A percentile compares a stretch with the other conserved stretches of the same genome.
phyloP scores from a whole-genome alignment of 2,113 vertebrate species.

The sheep (Ovis aries) region DNA sequence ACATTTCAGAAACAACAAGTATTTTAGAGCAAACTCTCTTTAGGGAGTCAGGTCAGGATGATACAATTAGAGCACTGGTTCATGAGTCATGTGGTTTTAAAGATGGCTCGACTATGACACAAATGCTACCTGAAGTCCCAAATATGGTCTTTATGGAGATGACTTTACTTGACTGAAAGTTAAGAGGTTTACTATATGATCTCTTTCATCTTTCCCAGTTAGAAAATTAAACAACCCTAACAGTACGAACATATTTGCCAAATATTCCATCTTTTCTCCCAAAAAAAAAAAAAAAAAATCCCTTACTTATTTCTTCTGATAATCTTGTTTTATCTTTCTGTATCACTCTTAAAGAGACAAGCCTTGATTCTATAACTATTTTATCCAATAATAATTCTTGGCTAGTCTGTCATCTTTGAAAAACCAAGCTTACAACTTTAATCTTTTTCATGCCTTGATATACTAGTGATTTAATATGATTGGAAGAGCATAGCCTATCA shows the following conservation, averaged over 20 bases:
- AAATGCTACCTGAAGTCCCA: constrained; percentile 1
- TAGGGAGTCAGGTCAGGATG: neutral
- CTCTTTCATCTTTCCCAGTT: neutral
- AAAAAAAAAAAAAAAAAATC: neutral
- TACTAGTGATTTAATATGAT: neutral
- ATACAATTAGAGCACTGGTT: neutral
- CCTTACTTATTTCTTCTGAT: neutral
- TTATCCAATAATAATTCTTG: neutral
- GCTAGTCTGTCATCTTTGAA: neutral
- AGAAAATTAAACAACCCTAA: neutral
- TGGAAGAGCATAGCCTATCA: neutral
- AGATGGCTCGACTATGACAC: neutral
- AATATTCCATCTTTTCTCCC: neutral
- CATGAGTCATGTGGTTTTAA: neutral
- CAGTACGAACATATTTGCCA: neutral
- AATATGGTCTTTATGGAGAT: neutral
- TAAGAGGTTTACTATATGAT: neutral
- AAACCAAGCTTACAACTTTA: neutral
- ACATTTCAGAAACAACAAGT: neutral
- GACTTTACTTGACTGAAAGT: neutral
- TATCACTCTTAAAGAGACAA: neutral
- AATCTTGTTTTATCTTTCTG: neutral
- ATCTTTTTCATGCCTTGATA: neutral
- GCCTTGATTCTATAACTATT: neutral
- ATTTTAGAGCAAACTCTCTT: constrained; percentile 18